phyloP scores from a whole-genome alignment of 2,113 vertebrate species.

The Nettapus auritus region DNA sequence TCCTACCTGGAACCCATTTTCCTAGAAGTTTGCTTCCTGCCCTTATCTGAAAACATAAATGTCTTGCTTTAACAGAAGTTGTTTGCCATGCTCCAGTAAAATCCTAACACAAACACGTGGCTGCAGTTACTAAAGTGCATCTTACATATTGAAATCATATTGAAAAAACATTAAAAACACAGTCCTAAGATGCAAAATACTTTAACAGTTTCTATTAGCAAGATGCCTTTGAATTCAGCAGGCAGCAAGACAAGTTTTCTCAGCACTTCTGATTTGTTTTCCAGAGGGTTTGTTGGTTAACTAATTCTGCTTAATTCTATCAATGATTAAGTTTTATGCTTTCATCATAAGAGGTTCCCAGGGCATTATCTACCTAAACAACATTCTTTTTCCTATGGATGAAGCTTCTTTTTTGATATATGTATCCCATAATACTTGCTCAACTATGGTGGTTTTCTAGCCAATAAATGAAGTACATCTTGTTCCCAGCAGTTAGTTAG shows the following conservation, averaged over 20 bases:
- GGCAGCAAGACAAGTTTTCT: neutral
- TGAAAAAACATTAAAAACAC: neutral
- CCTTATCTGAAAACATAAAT: neutral
- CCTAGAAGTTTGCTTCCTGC: neutral
- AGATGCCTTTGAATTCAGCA: neutral
- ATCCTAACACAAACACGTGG: neutral
- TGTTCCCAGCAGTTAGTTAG: neutral
- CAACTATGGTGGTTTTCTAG: neutral
- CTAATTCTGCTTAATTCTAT: neutral
- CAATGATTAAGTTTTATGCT: neutral
- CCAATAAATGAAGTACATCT: neutral
- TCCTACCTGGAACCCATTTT: slow-evolving; percentile 1
- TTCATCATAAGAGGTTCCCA: neutral
- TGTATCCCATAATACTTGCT: neutral
- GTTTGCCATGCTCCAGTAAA: neutral
- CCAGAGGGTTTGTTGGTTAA: neutral
- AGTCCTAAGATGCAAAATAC: neutral
- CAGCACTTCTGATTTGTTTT: neutral
- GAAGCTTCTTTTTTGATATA: neutral
- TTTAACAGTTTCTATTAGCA: neutral
- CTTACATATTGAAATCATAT: neutral
- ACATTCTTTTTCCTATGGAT: neutral
- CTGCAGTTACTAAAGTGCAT: neutral
- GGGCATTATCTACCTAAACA: neutral
- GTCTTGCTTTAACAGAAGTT: neutral